These are phyloP conservation scores for Paramacrobiotus metropolitanus DNA, from an alignment of 1,140 invertebrate species.

Conservation along the genomic window DNA sequence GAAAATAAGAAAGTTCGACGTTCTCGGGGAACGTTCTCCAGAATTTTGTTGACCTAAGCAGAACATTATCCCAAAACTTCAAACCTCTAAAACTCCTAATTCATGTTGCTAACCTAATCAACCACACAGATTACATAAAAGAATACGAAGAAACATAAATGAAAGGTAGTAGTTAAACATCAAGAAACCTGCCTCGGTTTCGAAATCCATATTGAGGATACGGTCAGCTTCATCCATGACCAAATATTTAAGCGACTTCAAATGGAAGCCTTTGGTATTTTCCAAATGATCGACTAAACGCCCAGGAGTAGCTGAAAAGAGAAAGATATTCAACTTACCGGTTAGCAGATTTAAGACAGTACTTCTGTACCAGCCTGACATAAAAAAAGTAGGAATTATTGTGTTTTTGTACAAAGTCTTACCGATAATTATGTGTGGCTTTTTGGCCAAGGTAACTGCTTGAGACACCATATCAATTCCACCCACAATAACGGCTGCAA, in stretches of 20 bases:
- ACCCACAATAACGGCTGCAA: too few species aligned
- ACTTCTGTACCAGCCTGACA: too few species aligned
- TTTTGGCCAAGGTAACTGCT: slow-evolving; percentile 63
- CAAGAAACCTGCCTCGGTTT: too few species aligned
- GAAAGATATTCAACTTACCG: neutral
- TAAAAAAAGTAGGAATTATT: too few species aligned
- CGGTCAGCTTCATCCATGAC: slow-evolving; percentile 92
- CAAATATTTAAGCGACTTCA: slow-evolving; percentile 62
- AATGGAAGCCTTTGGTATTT: slow-evolving; percentile 78
- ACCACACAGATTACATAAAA: too few species aligned
- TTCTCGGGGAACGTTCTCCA: slow-evolving; percentile 53
- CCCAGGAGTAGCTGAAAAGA: slow-evolving; percentile 49
- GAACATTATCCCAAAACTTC: too few species aligned
- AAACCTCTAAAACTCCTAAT: too few species aligned
- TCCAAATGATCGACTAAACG: slow-evolving; percentile 68
- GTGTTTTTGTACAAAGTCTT: too few species aligned
- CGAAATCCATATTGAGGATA: slow-evolving; percentile 88
- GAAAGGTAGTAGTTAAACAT: too few species aligned
- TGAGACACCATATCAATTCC: slow-evolving; percentile 95
- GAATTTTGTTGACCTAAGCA: slow-evolving; percentile 66
- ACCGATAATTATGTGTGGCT: slow-evolving; percentile 71
- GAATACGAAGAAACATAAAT: too few species aligned
- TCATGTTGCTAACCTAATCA: too few species aligned
- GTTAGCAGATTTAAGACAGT: too few species aligned
- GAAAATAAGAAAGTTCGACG: slow-evolving; percentile 72